Evolutionary conservation across 2,113 vertebrate genomes (phyloP).

Genomic region (Podiceps cristatus): DNA sequence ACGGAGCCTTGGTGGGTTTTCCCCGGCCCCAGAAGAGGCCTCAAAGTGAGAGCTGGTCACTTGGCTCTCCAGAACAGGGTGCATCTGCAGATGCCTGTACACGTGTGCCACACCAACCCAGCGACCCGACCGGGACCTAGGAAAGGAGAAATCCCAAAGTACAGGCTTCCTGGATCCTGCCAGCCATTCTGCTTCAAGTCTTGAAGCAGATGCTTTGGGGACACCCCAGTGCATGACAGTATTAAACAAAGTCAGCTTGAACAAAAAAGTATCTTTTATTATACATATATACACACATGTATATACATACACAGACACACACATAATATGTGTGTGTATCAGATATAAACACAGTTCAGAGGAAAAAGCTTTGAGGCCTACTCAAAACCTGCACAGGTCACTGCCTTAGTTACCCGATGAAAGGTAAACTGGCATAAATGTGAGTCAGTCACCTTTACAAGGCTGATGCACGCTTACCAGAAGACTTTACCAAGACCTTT

Average conservation of each 20-base stretch:
- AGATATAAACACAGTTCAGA: background rate
- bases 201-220: background rate
- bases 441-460: background rate
- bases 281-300: background rate
- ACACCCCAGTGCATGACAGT: background rate
- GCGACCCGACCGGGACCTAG: background rate
- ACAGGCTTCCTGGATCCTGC: background rate
- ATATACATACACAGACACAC: background rate
- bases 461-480: background rate
- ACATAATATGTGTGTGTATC: rapidly evolving
- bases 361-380: background rate
- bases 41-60: background rate
- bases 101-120: background rate
- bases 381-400: background rate
- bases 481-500: background rate
- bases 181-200: background rate
- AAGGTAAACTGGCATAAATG: background rate
- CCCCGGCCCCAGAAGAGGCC: rapidly evolving
- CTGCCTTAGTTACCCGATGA: background rate
- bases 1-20: rapidly evolving
- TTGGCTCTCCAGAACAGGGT: background rate
- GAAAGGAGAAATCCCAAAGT: background rate
- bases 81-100: rapidly evolving
- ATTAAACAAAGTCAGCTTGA: background rate
- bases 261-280: background rate